phyloP scores from a whole-genome alignment of 2,888 invertebrate genomes.

The Sinohyriopsis cumingii region DNA sequence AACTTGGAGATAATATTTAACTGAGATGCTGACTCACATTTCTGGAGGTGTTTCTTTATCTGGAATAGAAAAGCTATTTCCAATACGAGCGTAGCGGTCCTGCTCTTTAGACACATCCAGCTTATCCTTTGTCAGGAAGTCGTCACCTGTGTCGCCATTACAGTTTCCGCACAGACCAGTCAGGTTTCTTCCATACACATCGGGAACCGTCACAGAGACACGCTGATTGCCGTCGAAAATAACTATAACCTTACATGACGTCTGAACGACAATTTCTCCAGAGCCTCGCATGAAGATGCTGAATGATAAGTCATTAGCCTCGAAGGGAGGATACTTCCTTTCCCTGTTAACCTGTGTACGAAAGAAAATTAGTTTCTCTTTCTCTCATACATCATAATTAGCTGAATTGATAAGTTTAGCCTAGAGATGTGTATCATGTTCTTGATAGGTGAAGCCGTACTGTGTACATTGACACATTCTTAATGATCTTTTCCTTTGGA shows the following conservation, averaged over 20 bases:
- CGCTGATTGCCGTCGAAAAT: slow-evolving; percentile 38
- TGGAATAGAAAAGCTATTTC: slow-evolving; percentile 42
- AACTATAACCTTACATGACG: slow-evolving; percentile 37
- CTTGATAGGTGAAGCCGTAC: too few relatives aligned
- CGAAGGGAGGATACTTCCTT: slow-evolving; percentile 11
- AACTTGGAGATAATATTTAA: not conserved
- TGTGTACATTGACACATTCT: too few relatives aligned
- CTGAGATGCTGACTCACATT: slow-evolving; percentile 9
- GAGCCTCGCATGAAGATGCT: slow-evolving; percentile 18
- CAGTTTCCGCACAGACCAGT: slow-evolving; percentile 49
- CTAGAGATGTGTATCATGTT: too few relatives aligned
- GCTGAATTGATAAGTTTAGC: too few relatives aligned
- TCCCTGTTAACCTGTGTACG: slow-evolving; percentile 11
- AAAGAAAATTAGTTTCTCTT: not conserved
- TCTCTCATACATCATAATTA: too few relatives aligned
- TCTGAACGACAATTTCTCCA: slow-evolving; percentile 21
- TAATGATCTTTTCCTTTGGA: too few relatives aligned
- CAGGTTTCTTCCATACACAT: slow-evolving; percentile 19
- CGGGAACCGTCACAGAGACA: slow-evolving; percentile 29
- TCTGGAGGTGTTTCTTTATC: slow-evolving; percentile 16
- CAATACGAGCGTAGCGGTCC: slow-evolving; percentile 26
- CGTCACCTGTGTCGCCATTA: slow-evolving; percentile 30
- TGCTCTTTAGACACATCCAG: slow-evolving; percentile 21
- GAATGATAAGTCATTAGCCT: slow-evolving; percentile 1
- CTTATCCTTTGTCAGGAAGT: slow-evolving; percentile 30